A percentile compares a stretch with the other conserved stretches of the same genome.
phyloP scores from a whole-genome alignment of 2,797 vertebrate species.

The Staurois parvus region DNA sequence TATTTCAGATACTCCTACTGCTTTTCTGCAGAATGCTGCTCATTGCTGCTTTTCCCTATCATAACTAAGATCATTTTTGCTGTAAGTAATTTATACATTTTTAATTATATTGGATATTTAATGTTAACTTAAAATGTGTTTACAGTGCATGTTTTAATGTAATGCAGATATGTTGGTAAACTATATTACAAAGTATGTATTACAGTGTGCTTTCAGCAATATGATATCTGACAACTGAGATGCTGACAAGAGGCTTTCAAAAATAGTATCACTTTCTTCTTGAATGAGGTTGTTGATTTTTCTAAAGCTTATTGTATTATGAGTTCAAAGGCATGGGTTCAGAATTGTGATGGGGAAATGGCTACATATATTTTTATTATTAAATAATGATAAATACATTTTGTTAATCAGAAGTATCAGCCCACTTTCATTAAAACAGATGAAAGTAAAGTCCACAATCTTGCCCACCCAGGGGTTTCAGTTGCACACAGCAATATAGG shows the following conservation, averaged over 20 bases:
- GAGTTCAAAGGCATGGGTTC: too few relatives aligned
- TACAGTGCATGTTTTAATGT: not conserved
- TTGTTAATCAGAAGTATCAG: too few relatives aligned
- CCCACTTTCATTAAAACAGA: too few relatives aligned
- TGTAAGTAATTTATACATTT: constrained; percentile 10
- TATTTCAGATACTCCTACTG: constrained; percentile 7
- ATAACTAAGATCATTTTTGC: constrained; percentile 17
- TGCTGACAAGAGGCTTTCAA: not conserved
- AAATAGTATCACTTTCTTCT: not conserved
- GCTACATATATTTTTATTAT: too few relatives aligned
- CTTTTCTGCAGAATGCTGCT: constrained; percentile 26
- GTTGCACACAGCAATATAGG: too few relatives aligned
- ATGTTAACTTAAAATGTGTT: not conserved
- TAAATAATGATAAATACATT: too few relatives aligned
- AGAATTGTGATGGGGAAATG: too few relatives aligned
- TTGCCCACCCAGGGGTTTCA: too few relatives aligned
- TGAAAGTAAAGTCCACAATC: too few relatives aligned
- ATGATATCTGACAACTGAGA: not conserved
- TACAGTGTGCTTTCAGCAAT: not conserved
- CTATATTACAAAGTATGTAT: not conserved
- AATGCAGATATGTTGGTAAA: too few relatives aligned
- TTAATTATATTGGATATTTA: not conserved
- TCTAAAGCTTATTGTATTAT: not conserved
- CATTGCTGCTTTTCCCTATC: not conserved
- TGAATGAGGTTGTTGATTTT: not conserved